Conservation (phyloP, 2,888 invertebrate species). For the Gisinianus flammeolus region DNA sequence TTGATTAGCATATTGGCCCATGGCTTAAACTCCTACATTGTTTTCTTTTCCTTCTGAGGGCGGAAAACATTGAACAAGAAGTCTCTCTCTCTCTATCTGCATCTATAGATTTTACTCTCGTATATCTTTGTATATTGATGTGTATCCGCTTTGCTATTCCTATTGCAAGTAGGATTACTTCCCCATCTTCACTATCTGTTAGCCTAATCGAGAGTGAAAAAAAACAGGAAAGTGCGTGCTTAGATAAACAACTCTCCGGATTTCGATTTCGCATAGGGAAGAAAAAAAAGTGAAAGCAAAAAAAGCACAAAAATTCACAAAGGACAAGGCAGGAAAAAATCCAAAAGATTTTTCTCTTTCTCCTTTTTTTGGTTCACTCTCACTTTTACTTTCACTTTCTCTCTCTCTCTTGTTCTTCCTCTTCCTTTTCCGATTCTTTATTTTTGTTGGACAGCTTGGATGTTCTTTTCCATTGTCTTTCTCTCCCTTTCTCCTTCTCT, state of each 20-base stretch:
- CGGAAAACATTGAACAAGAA: neutral
- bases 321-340: neutral
- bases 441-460: too few species aligned
- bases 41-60: neutral
- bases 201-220: slow-evolving; percentile 7
- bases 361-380: neutral
- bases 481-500: neutral
- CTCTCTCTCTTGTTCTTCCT: neutral
- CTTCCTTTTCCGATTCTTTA: neutral
- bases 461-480: neutral
- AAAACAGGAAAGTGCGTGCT: slow-evolving; percentile 4
- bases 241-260: neutral
- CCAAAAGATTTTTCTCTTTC: too few species aligned
- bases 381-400: neutral
- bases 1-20: neutral
- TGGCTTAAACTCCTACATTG: neutral
- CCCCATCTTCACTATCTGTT: slow-evolving; percentile 6
- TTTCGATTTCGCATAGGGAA: neutral
- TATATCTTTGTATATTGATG: neutral
- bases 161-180: neutral
- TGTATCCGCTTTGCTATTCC: neutral
- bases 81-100: neutral
- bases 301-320: neutral
- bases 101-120: neutral
- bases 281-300: neutral